Evolutionary conservation across 2,113 vertebrate species (phyloP), one percentile per base, ranked within the genome.

Genomic region (Neogale vison): DNA sequence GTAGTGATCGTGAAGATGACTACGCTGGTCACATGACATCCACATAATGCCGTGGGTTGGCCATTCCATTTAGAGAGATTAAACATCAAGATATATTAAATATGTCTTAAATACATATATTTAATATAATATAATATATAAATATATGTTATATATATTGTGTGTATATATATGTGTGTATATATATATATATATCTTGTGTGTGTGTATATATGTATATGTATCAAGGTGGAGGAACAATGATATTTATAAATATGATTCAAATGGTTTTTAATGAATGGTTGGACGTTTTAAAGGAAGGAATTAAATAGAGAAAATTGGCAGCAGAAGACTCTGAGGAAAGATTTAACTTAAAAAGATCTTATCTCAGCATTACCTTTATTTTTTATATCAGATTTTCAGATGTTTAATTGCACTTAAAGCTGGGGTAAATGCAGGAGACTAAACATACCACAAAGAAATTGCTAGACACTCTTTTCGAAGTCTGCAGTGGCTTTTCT

Each of bases 361-460:
- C 17, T 92, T 96, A 74, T 93, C 42, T 96, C 47, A 90, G 50
- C 5, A 59, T 88, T 81, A 80, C n/a, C 29, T 91, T 29, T n/a
- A 97, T 97, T 97, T 97, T 85, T 94, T 97, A 97, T 82, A 92
- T 98, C 77, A 93, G 89, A 84, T 95, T 97, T 98, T 96, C 81
- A 92, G 92, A 97, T 97, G 97, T 97, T 94, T 97, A 97, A 97
- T 95, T 97, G 77, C 83, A 83, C 61, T 90, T 91, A 91, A 96
- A 97, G 57, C 76, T 94, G 77, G 79, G 93, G 95, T 72, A 98
- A 97, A 96, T 34, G 34, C 61, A 92, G 81, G 80, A 90, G 91
- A 96, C 96, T 96, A 97, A 98, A 95, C 59, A 93, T 55, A 88
- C 84, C 85, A 8, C 86, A 98, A 93, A 97, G 81, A 96, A 97